Evolutionary conservation across 2,888 invertebrate genomes (phyloP), one percentile per base, ranked within the genome.

Genomic region (Eledone cirrhosa): DNA sequence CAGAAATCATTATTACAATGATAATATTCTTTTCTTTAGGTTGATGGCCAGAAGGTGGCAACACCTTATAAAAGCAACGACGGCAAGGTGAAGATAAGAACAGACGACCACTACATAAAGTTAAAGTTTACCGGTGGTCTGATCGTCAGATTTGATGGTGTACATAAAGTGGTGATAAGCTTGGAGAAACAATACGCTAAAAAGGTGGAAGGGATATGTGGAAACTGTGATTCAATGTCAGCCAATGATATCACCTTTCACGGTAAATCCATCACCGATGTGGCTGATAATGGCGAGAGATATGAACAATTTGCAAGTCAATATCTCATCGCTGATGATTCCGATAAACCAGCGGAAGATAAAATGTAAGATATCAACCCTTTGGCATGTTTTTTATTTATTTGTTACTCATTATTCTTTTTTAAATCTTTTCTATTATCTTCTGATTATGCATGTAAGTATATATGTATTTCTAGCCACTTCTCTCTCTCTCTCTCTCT

Each of bases 261-360:
- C 29, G 80, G 79, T 24, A 65, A 29, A n/a, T 59, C 74, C 13
- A 41, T 81, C 27, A 77, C 65, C 77, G 31, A 24, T 8, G 78
- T 80, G 74, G 29, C 29, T 41, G 75, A 74, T 14, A 78, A 69
- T 33, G 65, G 41, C 65, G 75, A 65, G 16, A 81, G 80, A 2
- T 80, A 80, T 47, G 33, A 75, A 31, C 53, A 41, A 27, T 76
- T 82, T n/a, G 80, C 80, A 22, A 41, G 63, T 2, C 76, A 75
- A 19, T 80, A 77, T 77, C 48, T 81, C 29, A 78, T 81, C 0
- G 27, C 72, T 16, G 82, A 82, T 53, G 79, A 80, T 72, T 81
- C 82, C 2, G 80, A 81, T 31, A 72, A 65, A 11, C 81, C 81
- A 74, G 78, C 78, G 16, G 72, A 31, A 48, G 77, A 77, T 47